phyloP scores from a whole-genome alignment of 2,888 invertebrate genomes.

The Dolichopus griseipennis region DNA sequence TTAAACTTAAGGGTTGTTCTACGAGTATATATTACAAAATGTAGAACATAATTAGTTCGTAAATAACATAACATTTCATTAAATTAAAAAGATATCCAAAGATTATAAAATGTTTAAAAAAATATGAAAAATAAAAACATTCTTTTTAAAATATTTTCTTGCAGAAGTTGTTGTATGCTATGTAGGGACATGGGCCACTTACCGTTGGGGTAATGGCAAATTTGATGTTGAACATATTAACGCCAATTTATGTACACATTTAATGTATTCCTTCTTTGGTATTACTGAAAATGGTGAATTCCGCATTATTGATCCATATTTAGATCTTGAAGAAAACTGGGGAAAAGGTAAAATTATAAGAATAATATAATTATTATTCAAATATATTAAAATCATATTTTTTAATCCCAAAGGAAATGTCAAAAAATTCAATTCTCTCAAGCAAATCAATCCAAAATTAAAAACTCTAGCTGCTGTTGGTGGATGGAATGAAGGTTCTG shows the following conservation, averaged over 20 bases:
- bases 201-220: slow-evolving; percentile 55
- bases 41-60: too few relatives aligned
- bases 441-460: slow-evolving; percentile 38
- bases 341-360: slow-evolving; percentile 43
- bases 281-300: slow-evolving; percentile 48
- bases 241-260: slow-evolving; percentile 61
- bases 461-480: slow-evolving; percentile 43
- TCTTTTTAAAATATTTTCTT: too few relatives aligned
- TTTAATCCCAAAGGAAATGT: slow-evolving; percentile 29
- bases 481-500: slow-evolving; percentile 47
- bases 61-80: too few relatives aligned
- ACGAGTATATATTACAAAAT: too few relatives aligned
- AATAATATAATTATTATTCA: too few relatives aligned
- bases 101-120: too few relatives aligned
- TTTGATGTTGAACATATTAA: slow-evolving; percentile 59
- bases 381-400: too few relatives aligned
- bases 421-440: slow-evolving; percentile 38
- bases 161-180: slow-evolving; percentile 62
- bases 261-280: slow-evolving; percentile 66
- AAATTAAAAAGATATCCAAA: too few relatives aligned
- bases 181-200: slow-evolving; percentile 67
- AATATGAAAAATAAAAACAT: too few relatives aligned
- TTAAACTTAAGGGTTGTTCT: too few relatives aligned
- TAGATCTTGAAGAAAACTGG: slow-evolving; percentile 55
- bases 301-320: slow-evolving; percentile 50